phyloP scores from a whole-genome alignment of 2,113 vertebrate genomes.

The Acinonyx jubatus region DNA sequence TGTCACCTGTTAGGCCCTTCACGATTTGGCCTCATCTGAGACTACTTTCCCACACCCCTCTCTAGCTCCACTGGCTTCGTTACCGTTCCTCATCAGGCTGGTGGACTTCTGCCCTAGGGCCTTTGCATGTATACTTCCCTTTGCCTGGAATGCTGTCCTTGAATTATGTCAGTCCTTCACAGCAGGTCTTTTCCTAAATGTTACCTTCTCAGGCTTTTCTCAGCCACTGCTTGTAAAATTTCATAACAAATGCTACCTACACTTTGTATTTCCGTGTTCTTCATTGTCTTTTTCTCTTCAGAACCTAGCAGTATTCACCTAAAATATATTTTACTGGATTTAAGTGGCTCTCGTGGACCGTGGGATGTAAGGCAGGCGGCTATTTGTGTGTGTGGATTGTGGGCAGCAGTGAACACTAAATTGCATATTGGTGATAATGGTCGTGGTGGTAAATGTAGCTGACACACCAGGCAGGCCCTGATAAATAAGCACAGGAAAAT shows the following conservation, averaged over 20 bases:
- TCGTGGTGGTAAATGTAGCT: neutral
- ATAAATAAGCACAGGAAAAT: neutral
- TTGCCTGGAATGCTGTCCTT: neutral
- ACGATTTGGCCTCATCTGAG: neutral
- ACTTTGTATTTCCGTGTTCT: neutral
- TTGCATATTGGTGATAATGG: neutral
- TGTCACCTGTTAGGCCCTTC: neutral
- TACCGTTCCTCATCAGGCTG: neutral
- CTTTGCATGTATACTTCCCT: neutral
- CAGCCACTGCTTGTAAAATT: neutral
- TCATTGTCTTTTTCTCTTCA: neutral
- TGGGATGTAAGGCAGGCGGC: neutral
- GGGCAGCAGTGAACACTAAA: neutral
- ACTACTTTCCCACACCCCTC: neutral
- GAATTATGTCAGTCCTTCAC: neutral
- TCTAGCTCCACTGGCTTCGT: neutral
- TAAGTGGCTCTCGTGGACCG: neutral
- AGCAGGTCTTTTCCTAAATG: neutral
- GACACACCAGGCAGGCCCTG: neutral
- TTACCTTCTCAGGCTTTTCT: neutral
- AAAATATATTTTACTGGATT: neutral
- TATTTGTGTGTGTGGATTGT: neutral
- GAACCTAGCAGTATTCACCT: neutral
- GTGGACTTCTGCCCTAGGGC: neutral
- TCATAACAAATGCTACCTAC: neutral